Percentiles rank a stretch among this genome's conserved stretches.
Evolutionary conservation across 2,888 invertebrate species (phyloP).

Genomic region (Troides helena): DNA sequence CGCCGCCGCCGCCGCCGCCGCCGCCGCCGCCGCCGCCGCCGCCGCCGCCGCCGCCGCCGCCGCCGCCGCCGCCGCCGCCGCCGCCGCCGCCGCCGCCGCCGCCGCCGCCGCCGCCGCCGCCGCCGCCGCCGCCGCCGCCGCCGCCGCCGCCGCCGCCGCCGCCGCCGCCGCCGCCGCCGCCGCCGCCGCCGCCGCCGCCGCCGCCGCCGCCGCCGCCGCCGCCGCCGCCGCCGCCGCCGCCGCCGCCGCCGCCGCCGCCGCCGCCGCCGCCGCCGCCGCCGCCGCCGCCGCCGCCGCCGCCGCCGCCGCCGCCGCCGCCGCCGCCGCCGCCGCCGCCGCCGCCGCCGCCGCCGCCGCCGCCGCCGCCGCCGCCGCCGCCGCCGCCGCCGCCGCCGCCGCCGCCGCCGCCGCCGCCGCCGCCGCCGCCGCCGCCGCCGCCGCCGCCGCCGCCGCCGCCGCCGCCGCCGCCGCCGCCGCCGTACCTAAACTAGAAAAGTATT

Average conservation of each 20-base stretch:
- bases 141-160: conserved; percentile 56
- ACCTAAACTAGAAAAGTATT: conserved; percentile 80
- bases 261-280: conserved; percentile 56
- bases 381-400: conserved; percentile 56
- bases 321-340: conserved; percentile 56
- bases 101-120: conserved; percentile 53
- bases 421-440: conserved; percentile 51
- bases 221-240: conserved; percentile 53
- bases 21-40: conserved; percentile 56
- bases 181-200: conserved; percentile 51
- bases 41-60: conserved; percentile 53
- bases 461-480: conserved; percentile 58
- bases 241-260: conserved; percentile 51
- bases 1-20: conserved; percentile 51
- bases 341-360: conserved; percentile 53
- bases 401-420: conserved; percentile 53
- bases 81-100: conserved; percentile 56
- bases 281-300: conserved; percentile 53
- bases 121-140: conserved; percentile 51
- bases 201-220: conserved; percentile 56
- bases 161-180: conserved; percentile 53
- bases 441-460: conserved; percentile 57
- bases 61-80: conserved; percentile 51
- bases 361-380: conserved; percentile 51
- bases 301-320: conserved; percentile 51